phyloP scores from a whole-genome alignment of 2,888 invertebrate genomes.

The Chloroclystis v-ata region DNA sequence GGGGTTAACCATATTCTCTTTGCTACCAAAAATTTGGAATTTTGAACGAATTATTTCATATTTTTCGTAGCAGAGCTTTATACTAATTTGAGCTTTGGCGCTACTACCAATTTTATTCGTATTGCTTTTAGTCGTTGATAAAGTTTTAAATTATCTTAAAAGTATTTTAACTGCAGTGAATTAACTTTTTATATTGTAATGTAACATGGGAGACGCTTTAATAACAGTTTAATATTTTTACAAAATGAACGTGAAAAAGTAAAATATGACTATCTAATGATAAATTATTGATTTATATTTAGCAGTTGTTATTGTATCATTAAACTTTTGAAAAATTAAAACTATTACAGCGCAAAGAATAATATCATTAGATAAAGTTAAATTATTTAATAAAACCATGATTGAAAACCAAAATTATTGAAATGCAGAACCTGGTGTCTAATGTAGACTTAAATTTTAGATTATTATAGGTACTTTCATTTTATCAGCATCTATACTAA shows the following conservation, averaged over 20 bases:
- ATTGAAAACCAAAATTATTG: slow-evolving; percentile 36
- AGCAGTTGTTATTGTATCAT: too few species aligned
- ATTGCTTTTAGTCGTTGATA: slow-evolving; percentile 68
- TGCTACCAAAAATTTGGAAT: slow-evolving; percentile 44
- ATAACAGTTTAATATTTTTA: too few species aligned
- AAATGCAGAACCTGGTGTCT: slow-evolving; percentile 68
- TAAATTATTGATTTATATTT: not conserved
- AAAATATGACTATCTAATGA: slow-evolving; percentile 7
- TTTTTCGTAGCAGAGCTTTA: slow-evolving; percentile 50
- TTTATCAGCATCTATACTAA: slow-evolving; percentile 70
- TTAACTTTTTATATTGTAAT: too few species aligned
- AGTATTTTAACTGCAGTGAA: slow-evolving; percentile 4
- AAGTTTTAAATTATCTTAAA: slow-evolving; percentile 30
- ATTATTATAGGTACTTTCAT: slow-evolving; percentile 36
- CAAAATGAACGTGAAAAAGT: too few species aligned
- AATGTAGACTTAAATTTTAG: slow-evolving; percentile 50
- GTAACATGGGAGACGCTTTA: too few species aligned
- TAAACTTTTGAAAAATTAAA: too few species aligned
- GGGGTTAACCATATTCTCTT: slow-evolving; percentile 45
- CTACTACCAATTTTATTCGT: slow-evolving; percentile 46
- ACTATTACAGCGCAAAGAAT: too few species aligned
- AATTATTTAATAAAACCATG: not conserved
- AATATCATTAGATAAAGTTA: slow-evolving; percentile 19
- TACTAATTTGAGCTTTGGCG: slow-evolving; percentile 67
- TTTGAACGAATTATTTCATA: not conserved